Evolutionary conservation across 2,888 invertebrate genomes (phyloP), one percentile per base, ranked within the genome.

Genomic region (Ditula angustiorana): DNA sequence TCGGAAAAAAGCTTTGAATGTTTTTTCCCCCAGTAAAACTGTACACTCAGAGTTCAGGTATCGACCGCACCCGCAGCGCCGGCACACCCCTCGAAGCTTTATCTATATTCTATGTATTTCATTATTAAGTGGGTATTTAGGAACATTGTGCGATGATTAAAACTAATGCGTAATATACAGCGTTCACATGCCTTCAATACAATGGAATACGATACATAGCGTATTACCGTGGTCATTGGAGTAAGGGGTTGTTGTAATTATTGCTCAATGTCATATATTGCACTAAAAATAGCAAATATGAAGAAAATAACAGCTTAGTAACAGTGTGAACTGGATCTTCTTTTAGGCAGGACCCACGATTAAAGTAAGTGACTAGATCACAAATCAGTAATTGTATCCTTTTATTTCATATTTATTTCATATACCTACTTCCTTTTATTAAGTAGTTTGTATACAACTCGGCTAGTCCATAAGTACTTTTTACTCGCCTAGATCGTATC

Each of bases 1-100:
- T n/a, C n/a, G n/a, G n/a, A 8, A 37, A 41, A 19, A 41, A 0
- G 3, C 8, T 19, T 8, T 19, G 41, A 19, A 41, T 19, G 16
- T 41, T 41, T 8, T 41, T 19, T 19, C 19, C 10, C 19, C 41
- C 19, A 19, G 19, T 19, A 19, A 1, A 41, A 41, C 19, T 41
- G 19, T 41, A 19, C 19, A 19, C 41, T 26, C 26, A 41, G 10
- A 65, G 68, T 21, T 60, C 74, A 77, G 80, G 80, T 88, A 89
- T 89, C 87, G 88, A 88, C 82, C 87, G 82, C 28, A 74, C 91
- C 90, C 90, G 89, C 85, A 89, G 77, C 71, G 60, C 49, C 8
- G 23, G 68, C 69, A 61, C 71, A 69, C 67, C 71, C 75, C 76
- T 66, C 74, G 66, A 74, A 71, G 66, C 69, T 71, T 74, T 75